A percentile compares a stretch with the other conserved stretches of the same genome.
phyloP scores from a whole-genome alignment of 2,113 vertebrate species.

The Macquaria australasica region DNA sequence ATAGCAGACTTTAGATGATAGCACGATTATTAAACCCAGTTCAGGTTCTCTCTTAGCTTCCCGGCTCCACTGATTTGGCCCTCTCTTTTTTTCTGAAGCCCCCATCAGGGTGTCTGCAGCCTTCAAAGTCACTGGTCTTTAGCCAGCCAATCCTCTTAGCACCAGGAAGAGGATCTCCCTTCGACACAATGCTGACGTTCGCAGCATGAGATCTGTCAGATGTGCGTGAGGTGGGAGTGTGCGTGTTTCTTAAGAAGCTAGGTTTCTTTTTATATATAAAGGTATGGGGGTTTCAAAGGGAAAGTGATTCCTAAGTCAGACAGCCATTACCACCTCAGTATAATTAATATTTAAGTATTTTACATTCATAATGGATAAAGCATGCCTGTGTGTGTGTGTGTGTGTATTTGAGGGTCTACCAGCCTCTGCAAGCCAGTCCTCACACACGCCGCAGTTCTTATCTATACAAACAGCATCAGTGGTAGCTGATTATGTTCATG shows the following conservation, averaged over 20 bases:
- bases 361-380: constrained; percentile 24
- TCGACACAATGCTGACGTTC: constrained; percentile 56
- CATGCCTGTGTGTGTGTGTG: neutral
- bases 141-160: constrained; percentile 74
- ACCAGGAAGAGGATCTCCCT: constrained; percentile 49
- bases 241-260: constrained; percentile 6
- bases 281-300: constrained; percentile 22
- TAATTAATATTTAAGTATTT: constrained; percentile 44
- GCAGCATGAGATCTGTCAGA: constrained; percentile 51
- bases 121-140: constrained; percentile 66
- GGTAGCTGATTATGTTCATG: constrained; percentile 37
- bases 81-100: constrained; percentile 44
- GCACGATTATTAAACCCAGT: constrained; percentile 41
- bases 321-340: constrained; percentile 1
- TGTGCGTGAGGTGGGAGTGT: constrained; percentile 39
- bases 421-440: neutral
- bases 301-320: constrained; percentile 17
- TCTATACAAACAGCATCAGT: constrained; percentile 57
- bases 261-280: constrained; percentile 6
- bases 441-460: constrained; percentile 26
- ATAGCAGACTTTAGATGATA: constrained; percentile 39
- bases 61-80: constrained; percentile 18
- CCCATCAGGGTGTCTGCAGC: constrained; percentile 46
- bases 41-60: constrained; percentile 35
- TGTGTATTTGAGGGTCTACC: neutral